Percentiles rank a stretch among this genome's conserved stretches.
Conservation (phyloP, 92 coral and sea anemone genomes). For the Virgularia gustaviana region DNA sequence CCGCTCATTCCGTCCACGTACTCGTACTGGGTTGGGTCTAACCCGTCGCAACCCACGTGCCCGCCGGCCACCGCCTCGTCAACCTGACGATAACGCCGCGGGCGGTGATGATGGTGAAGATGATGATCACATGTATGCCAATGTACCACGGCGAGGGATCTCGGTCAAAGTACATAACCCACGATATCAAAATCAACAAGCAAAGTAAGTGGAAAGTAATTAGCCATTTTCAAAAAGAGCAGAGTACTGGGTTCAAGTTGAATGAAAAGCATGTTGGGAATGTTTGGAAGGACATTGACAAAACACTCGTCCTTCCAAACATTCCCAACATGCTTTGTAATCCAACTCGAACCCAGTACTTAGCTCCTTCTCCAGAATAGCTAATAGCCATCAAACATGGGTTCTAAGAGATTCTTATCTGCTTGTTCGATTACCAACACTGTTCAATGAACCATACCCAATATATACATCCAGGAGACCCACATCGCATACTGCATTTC, state of each 20-base stretch:
- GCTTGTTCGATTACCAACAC: too few relatives aligned
- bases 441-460: too few relatives aligned
- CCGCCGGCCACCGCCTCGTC: conserved; percentile 25
- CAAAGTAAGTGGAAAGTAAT: not conserved
- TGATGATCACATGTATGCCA: conserved; percentile 28
- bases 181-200: not conserved
- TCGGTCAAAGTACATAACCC: conserved; percentile 30
- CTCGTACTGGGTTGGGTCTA: conserved; percentile 34
- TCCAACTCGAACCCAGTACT: too few relatives aligned
- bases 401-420: too few relatives aligned
- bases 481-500: too few relatives aligned
- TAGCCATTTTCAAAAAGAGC: not conserved
- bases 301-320: not conserved
- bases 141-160: conserved; percentile 32
- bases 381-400: too few relatives aligned
- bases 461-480: too few relatives aligned
- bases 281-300: not conserved
- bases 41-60: conserved; percentile 41
- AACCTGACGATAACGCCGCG: not conserved
- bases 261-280: too few relatives aligned
- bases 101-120: conserved; percentile 2
- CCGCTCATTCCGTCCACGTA: conserved; percentile 19
- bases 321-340: not conserved
- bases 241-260: too few relatives aligned
- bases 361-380: too few relatives aligned